Conservation (phyloP, 2,797 vertebrate species). For the Ctenopoma multispine region DNA sequence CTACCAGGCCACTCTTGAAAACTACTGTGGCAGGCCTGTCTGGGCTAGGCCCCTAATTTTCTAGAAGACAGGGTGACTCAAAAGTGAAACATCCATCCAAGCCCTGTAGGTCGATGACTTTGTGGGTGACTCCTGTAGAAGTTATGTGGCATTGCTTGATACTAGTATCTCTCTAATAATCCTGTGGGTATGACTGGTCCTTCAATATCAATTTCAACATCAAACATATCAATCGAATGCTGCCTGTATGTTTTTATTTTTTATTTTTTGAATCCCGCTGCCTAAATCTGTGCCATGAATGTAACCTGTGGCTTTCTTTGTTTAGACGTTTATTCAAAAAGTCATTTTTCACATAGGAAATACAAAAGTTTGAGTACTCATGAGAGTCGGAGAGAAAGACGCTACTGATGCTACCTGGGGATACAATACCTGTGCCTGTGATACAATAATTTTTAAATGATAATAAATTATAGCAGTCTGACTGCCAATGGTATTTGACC, state of each 20-base stretch:
- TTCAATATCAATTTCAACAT: not conserved
- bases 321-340: too few relatives aligned
- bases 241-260: slow-evolving; percentile 6
- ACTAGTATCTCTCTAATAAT: slow-evolving; percentile 28
- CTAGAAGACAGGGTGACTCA: slow-evolving; percentile 66
- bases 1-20: slow-evolving; percentile 46
- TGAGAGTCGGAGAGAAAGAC: not conserved
- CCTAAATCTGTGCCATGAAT: slow-evolving; percentile 23
- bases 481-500: slow-evolving; percentile 29
- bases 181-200: slow-evolving; percentile 2
- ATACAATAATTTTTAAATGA: not conserved
- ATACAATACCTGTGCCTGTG: too few relatives aligned
- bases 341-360: slow-evolving; percentile 3
- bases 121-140: slow-evolving; percentile 59
- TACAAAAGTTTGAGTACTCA: not conserved
- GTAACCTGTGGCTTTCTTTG: slow-evolving; percentile 4
- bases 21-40: slow-evolving; percentile 50
- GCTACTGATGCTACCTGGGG: not conserved
- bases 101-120: slow-evolving; percentile 42
- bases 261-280: slow-evolving; percentile 4
- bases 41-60: slow-evolving; percentile 43
- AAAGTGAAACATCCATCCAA: slow-evolving; percentile 56
- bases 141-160: slow-evolving; percentile 25
- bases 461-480: slow-evolving; percentile 17
- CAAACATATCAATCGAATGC: not conserved